A percentile compares a stretch with the other conserved stretches of the same genome.
Conservation (phyloP, 1,140 invertebrate species). For the Zaprionus lachaisei region DNA sequence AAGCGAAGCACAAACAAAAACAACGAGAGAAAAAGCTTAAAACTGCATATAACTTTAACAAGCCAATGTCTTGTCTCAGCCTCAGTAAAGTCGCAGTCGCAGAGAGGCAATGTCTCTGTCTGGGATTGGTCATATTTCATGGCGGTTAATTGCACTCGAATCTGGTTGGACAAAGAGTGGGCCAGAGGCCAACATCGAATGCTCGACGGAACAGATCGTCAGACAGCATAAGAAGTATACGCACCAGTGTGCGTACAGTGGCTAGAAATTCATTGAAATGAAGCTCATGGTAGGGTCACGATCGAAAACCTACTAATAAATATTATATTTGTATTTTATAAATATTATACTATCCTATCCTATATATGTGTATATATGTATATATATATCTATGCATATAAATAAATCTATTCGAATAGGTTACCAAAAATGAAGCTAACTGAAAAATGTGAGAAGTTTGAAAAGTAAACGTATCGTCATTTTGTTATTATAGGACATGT, state of each 20-base stretch:
- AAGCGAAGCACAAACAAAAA: conserved; percentile 1
- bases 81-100: conserved; percentile 4
- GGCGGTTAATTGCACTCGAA: conserved; percentile 56
- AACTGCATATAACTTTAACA: background rate
- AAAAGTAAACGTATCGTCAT: too few species aligned
- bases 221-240: conserved; percentile 14
- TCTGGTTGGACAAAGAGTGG: conserved; percentile 24
- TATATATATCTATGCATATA: too few species aligned
- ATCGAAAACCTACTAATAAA: too few species aligned
- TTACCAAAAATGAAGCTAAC: too few species aligned
- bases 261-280: too few species aligned
- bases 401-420: too few species aligned
- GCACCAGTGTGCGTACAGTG: conserved; percentile 36
- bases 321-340: too few species aligned
- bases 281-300: too few species aligned
- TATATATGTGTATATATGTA: too few species aligned
- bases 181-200: conserved; percentile 24
- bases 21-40: background rate
- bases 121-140: conserved; percentile 47
- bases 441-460: too few species aligned
- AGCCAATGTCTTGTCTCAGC: conserved; percentile 5
- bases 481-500: too few species aligned
- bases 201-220: background rate
- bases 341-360: too few species aligned
- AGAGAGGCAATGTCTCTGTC: conserved; percentile 6